phyloP scores from a whole-genome alignment of 2,113 vertebrate genomes.

The Anser brachyrhynchus region DNA sequence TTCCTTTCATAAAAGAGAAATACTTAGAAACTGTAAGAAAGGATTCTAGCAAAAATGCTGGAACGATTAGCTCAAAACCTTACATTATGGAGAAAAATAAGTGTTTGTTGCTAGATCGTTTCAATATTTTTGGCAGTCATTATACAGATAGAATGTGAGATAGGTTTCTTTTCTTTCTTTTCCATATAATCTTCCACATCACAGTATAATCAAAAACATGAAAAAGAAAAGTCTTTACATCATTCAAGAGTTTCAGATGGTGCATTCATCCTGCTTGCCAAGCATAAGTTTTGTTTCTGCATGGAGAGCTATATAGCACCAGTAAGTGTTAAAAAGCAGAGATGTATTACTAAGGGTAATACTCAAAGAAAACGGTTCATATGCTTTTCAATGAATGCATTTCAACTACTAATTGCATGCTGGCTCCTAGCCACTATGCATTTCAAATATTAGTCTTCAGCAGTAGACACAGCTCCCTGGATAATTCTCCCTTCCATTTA shows the following conservation, averaged over 20 bases:
- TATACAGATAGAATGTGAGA: not conserved
- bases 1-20: not conserved
- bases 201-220: not conserved
- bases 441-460: not conserved
- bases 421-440: not conserved
- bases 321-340: not conserved
- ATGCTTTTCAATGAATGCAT: not conserved
- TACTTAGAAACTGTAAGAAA: not conserved
- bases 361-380: not conserved
- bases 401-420: not conserved
- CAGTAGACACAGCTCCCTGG: not conserved
- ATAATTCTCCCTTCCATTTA: not conserved
- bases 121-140: not conserved
- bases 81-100: not conserved
- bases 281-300: not conserved
- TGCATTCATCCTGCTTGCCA: not conserved
- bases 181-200: fast-evolving
- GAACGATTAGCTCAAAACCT: not conserved
- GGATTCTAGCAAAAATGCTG: not conserved
- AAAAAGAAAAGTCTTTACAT: not conserved
- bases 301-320: not conserved
- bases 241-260: not conserved
- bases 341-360: not conserved
- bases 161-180: not conserved
- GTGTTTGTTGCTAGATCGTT: not conserved